Evolutionary conservation across 23 tunicate genomes (phyloP), one percentile per base, ranked within the genome.

Genomic region (Botrylloides violaceus): DNA sequence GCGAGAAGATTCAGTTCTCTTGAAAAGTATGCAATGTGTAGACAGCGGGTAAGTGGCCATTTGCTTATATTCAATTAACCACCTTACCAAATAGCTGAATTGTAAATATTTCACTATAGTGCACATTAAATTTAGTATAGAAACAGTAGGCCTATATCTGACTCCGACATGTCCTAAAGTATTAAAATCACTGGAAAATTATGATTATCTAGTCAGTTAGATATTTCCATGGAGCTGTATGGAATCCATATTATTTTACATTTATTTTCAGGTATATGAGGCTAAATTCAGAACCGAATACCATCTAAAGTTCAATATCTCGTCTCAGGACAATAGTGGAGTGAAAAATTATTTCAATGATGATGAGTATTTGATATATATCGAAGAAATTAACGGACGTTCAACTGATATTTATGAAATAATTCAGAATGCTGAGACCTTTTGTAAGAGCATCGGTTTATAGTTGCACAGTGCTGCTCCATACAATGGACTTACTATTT

Each of bases 361-460:
- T 35, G 22, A 80, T 15, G 47, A 75, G 34, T 79, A 71, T 38
- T 25, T 78, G 32, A 76, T 85, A 33, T 85, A 58, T 66, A 31
- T 85, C 32, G 85, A 80, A 66, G 94, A 85, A 48, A 33, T 85
- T 4, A 85, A 85, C 59, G 94, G 94, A 32, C 56, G 94, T 22
- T 77, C 84, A 28, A 77, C 33, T 2, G 32, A 73, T 18, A 84
- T 85, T 0, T 80, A 77, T 72, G 71, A 19, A 62, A 61, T 1
- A 26, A 30, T 33, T 18, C 25, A 60, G 26, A 20, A 25, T 24
- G 18, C 27, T 12, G 1, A 71, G 66, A 21, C 27, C 12, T 7
- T 71, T 32, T 71, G 1, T n/a, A 32, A 27, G 1, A 9, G 1
- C 23, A 25, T 0, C n/a, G 1, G 30, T 24, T n/a, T n/a, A n/a